Evolutionary conservation across 2,113 vertebrate genomes (phyloP).

Genomic region (Stigmatopora nigra): DNA sequence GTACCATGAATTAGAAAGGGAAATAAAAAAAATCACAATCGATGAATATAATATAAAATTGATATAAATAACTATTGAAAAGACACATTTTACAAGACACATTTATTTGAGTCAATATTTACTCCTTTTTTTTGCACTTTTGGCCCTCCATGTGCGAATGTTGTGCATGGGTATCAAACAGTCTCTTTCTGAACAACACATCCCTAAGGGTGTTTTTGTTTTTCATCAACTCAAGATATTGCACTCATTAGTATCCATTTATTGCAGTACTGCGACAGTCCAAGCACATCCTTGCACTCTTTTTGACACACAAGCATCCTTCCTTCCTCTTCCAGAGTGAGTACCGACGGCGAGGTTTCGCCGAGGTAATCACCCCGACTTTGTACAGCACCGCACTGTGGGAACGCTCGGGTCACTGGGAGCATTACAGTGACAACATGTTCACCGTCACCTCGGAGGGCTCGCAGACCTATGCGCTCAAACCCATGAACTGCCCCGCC

Average conservation of each 20-base stretch:
- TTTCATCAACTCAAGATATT: slow-evolving; percentile 34
- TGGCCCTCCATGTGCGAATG: not conserved
- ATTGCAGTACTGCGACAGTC: slow-evolving; percentile 19
- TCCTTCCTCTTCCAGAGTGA: slow-evolving; percentile 71
- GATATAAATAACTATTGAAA: no score
- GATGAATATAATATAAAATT: no score
- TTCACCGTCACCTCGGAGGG: slow-evolving; percentile 73
- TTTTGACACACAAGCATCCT: slow-evolving; percentile 21
- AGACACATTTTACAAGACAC: no score
- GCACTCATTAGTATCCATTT: slow-evolving; percentile 23
- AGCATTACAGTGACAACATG: slow-evolving; percentile 85
- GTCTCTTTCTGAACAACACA: not conserved
- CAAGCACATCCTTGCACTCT: slow-evolving; percentile 15
- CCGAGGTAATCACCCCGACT: slow-evolving; percentile 85
- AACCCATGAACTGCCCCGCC: slow-evolving; percentile 94
- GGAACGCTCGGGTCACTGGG: slow-evolving; percentile 89
- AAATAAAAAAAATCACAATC: no score
- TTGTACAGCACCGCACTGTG: slow-evolving; percentile 80
- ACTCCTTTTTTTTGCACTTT: not conserved
- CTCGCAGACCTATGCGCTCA: slow-evolving; percentile 77
- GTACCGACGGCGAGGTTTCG: slow-evolving; percentile 78
- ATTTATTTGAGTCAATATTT: no score
- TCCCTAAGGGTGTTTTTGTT: not conserved
- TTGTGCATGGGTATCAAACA: not conserved
- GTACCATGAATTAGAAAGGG: no score